Evolutionary conservation across 2,888 invertebrate species (phyloP).

Genomic region (Empis stercorea): DNA sequence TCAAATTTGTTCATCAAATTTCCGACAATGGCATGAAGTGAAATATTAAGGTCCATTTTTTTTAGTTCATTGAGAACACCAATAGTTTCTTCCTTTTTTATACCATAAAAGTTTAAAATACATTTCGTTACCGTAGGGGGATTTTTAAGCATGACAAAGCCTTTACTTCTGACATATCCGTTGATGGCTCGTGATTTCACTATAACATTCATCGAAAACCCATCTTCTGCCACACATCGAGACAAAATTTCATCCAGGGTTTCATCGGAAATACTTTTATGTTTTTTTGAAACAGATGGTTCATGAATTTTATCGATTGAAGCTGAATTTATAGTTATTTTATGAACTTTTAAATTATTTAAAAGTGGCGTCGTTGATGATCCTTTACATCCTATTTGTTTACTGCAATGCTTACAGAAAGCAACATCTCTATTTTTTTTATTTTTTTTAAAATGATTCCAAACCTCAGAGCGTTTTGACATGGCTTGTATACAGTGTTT

Average conservation of each 20-base stretch:
- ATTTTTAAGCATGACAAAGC: neutral
- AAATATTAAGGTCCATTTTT: neutral
- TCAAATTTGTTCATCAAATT: neutral
- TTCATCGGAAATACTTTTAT: neutral
- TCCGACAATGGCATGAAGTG: neutral
- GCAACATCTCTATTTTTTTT: neutral
- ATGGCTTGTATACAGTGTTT: neutral
- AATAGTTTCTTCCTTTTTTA: neutral
- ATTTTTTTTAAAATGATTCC: neutral
- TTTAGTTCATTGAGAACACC: no score
- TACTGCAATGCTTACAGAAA: neutral
- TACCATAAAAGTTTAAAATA: neutral
- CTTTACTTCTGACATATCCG: neutral
- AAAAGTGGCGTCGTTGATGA: neutral
- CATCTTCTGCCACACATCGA: conserved; percentile 1
- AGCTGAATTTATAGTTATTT: neutral
- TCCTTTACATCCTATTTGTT: neutral
- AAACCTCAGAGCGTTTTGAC: conserved; percentile 1
- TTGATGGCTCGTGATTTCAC: neutral
- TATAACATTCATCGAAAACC: neutral
- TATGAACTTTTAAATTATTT: neutral
- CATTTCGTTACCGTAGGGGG: neutral
- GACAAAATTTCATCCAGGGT: neutral
- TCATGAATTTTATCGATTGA: neutral
- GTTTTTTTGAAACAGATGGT: neutral